These are phyloP conservation scores for Carcina quercana DNA, from an alignment of 2,888 invertebrate genomes.

Conservation along the genomic window DNA sequence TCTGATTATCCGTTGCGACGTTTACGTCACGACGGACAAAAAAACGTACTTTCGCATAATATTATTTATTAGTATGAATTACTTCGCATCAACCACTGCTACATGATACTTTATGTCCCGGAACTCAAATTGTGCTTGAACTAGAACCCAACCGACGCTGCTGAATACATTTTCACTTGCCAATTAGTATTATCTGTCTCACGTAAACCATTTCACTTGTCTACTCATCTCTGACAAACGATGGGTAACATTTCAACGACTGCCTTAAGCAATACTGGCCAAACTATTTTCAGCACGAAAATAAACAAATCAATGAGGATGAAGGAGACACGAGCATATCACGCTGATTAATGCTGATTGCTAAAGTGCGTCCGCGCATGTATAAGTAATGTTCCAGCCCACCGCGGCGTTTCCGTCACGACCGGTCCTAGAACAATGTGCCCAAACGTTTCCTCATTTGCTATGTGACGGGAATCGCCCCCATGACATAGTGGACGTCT, in stretches of 20 bases:
- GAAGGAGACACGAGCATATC: constrained; percentile 56
- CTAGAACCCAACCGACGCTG: too few species aligned
- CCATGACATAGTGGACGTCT: constrained; percentile 33
- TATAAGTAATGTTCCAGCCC: constrained; percentile 66
- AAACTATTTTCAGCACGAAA: constrained; percentile 49
- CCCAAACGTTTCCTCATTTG: constrained; percentile 59
- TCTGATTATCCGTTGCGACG: too few species aligned
- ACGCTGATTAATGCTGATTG: constrained; percentile 72
- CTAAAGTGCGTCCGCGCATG: constrained; percentile 68
- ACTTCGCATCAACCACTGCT: too few species aligned
- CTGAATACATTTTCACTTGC: constrained; percentile 25
- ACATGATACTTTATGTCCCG: too few species aligned
- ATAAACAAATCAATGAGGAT: constrained; percentile 61
- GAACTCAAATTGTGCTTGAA: too few species aligned
- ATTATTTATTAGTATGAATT: too few species aligned
- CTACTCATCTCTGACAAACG: constrained; percentile 40
- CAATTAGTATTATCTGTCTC: constrained; percentile 31
- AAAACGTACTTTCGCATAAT: too few species aligned
- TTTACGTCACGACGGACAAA: too few species aligned
- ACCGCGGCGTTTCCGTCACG: constrained; percentile 59
- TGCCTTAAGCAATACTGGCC: constrained; percentile 30
- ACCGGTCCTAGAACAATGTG: constrained; percentile 69
- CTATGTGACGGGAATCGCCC: constrained; percentile 42
- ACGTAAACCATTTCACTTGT: constrained; percentile 36
- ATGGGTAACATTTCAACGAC: constrained; percentile 27